Evolutionary conservation across 2,888 invertebrate genomes (phyloP).

Genomic region (Opisthograptis luteolata): DNA sequence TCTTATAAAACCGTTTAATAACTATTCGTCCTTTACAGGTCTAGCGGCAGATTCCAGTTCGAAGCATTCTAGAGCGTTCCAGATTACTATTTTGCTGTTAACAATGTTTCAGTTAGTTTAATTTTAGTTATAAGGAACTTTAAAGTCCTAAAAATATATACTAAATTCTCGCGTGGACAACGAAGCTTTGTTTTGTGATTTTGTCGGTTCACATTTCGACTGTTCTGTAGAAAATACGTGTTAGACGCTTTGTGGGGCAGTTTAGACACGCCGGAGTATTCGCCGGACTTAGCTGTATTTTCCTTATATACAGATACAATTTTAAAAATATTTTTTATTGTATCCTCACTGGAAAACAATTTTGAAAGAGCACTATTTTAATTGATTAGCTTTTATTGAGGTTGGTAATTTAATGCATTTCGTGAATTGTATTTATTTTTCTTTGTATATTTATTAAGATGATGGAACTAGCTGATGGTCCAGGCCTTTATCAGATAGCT

Average conservation of each 20-base stretch:
- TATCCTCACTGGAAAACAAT: too few species aligned
- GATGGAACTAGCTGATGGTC: too few species aligned
- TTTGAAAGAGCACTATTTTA: too few species aligned
- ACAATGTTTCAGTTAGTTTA: slow-evolving; percentile 14
- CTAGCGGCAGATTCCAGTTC: slow-evolving; percentile 7
- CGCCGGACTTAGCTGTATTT: slow-evolving; percentile 38
- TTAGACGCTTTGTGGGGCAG: slow-evolving; percentile 33
- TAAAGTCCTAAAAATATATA: slow-evolving; percentile 9
- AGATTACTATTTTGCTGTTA: slow-evolving; percentile 16
- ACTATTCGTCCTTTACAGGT: slow-evolving; percentile 17
- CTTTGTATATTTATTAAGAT: too few species aligned
- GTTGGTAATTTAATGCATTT: too few species aligned
- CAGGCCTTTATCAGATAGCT: too few species aligned
- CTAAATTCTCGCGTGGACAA: slow-evolving; percentile 15
- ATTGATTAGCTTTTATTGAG: too few species aligned
- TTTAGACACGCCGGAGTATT: slow-evolving; percentile 50
- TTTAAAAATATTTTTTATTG: not conserved
- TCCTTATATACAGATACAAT: slow-evolving; percentile 17
- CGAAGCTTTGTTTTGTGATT: slow-evolving; percentile 40
- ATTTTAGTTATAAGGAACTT: not conserved
- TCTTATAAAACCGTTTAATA: too few species aligned
- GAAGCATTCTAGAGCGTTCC: slow-evolving; percentile 7
- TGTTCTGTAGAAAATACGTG: slow-evolving; percentile 48
- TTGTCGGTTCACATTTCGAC: slow-evolving; percentile 44
- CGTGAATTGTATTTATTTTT: too few species aligned